A percentile compares a stretch with the other conserved stretches of the same genome.
phyloP scores from a whole-genome alignment of 92 coral and sea anemone species.

The Montipora capitata region DNA sequence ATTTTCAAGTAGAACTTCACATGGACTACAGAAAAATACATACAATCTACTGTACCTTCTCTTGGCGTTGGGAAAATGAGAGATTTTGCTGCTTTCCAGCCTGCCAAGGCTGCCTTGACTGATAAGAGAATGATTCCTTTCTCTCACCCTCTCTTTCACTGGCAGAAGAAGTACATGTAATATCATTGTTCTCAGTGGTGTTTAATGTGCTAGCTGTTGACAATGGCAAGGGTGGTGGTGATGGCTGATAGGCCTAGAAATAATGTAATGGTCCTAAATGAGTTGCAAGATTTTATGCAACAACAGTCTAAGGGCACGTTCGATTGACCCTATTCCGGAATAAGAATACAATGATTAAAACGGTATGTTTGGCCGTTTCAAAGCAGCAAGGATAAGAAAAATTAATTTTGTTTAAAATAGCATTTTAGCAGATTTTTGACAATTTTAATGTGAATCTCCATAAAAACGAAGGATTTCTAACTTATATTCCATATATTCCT shows the following conservation, averaged over 20 bases:
- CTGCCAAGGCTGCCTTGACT: slow-evolving; percentile 48
- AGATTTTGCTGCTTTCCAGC: slow-evolving; percentile 23
- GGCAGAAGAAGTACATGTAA: not conserved
- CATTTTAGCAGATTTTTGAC: too few species aligned
- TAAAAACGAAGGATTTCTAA: too few species aligned
- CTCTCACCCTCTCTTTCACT: slow-evolving; percentile 16
- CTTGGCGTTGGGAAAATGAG: slow-evolving; percentile 24
- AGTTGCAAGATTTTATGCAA: too few species aligned
- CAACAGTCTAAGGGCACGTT: too few species aligned
- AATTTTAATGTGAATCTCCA: too few species aligned
- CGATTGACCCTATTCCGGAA: too few species aligned
- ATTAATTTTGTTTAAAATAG: too few species aligned
- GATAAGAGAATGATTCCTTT: slow-evolving; percentile 16
- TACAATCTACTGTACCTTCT: slow-evolving; percentile 17
- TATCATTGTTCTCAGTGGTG: slow-evolving; percentile 17
- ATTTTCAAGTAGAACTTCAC: too few species aligned
- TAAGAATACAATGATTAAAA: too few species aligned
- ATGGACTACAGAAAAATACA: not conserved
- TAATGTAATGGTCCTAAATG: not conserved
- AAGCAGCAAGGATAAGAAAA: too few species aligned
- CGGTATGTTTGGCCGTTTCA: too few species aligned
- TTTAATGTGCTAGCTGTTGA: slow-evolving; percentile 42
- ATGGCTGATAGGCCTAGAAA: slow-evolving; percentile 44
- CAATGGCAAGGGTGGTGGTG: slow-evolving; percentile 51
- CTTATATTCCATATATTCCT: too few species aligned